phyloP scores from a whole-genome alignment of 2,113 vertebrate genomes.

The Grus americana region DNA sequence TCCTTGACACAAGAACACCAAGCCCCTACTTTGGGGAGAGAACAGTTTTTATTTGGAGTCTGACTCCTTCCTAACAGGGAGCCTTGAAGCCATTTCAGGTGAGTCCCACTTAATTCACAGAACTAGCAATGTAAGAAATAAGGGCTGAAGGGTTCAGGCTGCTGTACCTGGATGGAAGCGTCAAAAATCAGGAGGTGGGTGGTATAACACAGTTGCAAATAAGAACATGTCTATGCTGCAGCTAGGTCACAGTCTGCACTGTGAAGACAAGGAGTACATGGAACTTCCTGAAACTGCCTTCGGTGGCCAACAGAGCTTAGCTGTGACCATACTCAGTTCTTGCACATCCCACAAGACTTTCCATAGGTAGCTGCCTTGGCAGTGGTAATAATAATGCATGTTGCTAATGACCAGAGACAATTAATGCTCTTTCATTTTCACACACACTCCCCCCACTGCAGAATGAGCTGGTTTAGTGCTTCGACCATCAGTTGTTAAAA shows the following conservation, averaged over 20 bases:
- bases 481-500: accelerated
- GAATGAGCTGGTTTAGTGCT: background rate
- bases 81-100: background rate
- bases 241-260: background rate
- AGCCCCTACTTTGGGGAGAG: background rate
- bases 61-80: background rate
- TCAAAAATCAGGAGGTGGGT: background rate
- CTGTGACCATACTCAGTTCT: no score
- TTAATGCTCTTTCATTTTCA: background rate
- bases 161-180: background rate
- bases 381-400: background rate
- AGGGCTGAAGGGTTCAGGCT: background rate
- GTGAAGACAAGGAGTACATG: background rate
- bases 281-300: background rate
- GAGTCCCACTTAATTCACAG: background rate
- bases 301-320: background rate
- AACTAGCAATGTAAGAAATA: background rate
- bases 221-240: background rate
- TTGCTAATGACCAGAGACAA: background rate
- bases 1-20: background rate
- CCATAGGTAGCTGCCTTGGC: background rate
- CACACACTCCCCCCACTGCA: background rate
- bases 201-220: background rate
- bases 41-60: background rate
- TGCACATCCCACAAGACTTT: background rate